phyloP scores from a whole-genome alignment of 2,888 invertebrate species.

The Polyommatus icarus region DNA sequence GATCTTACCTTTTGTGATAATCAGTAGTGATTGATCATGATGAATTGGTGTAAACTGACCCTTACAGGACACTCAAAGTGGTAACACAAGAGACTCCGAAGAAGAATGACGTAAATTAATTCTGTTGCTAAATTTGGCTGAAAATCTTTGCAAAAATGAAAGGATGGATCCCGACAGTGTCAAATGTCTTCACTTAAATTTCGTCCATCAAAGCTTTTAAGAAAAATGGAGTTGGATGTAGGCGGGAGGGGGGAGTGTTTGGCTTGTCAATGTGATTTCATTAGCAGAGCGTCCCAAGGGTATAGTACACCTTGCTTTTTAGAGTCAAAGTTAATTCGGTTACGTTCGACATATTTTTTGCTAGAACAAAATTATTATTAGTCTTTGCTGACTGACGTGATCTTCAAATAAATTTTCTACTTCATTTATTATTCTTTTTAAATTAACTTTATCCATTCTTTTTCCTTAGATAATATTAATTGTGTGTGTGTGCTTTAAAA shows the following conservation, averaged over 20 bases:
- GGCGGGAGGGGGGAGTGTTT: neutral
- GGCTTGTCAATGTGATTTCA: slow-evolving; percentile 18
- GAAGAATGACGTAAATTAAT: neutral
- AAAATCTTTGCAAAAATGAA: slow-evolving; percentile 19
- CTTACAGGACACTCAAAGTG: neutral
- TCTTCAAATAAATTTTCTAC: neutral
- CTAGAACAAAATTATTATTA: neutral
- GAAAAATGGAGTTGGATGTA: slow-evolving; percentile 9
- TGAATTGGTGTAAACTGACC: neutral
- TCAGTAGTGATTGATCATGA: too few species aligned
- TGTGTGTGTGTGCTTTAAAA: too few species aligned
- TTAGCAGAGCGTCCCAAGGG: neutral
- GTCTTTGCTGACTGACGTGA: too few species aligned
- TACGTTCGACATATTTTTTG: neutral
- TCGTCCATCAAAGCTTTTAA: slow-evolving; percentile 19
- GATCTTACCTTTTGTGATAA: too few species aligned
- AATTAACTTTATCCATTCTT: too few species aligned
- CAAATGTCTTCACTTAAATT: slow-evolving; percentile 22
- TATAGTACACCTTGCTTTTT: neutral
- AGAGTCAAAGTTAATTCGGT: neutral
- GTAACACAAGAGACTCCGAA: neutral
- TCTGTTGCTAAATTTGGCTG: slow-evolving; percentile 11
- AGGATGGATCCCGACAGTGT: slow-evolving; percentile 21
- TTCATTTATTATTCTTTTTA: too few species aligned
- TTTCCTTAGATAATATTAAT: too few species aligned